Evolutionary conservation across 2,113 vertebrate species (phyloP).

Genomic region (Galeopterus variegatus): DNA sequence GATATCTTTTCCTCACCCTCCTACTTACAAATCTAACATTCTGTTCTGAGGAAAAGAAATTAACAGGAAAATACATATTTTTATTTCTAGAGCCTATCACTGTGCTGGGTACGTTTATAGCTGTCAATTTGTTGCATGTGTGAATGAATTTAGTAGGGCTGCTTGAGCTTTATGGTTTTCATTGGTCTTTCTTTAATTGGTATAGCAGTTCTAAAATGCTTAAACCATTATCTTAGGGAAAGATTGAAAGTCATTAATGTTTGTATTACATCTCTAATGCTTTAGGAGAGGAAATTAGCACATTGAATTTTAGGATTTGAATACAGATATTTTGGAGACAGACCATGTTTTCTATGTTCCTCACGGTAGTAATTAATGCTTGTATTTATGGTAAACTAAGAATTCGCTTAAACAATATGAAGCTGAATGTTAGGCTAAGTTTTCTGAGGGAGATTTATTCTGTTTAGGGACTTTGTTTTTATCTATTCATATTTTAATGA

Average conservation of each 20-base stretch:
- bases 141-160: neutral
- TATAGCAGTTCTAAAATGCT: neutral
- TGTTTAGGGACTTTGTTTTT: constrained; percentile 43
- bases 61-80: neutral
- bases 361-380: neutral
- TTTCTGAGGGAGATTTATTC: constrained; percentile 41
- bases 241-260: constrained; percentile 5
- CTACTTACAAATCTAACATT: constrained; percentile 25
- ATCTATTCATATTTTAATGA: neutral
- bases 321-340: constrained; percentile 43
- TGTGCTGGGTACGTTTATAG: neutral
- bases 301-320: constrained; percentile 55
- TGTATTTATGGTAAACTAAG: constrained; percentile 1
- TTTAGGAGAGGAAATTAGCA: neutral
- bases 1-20: neutral
- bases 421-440: constrained; percentile 51
- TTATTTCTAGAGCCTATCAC: neutral
- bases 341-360: constrained; percentile 44
- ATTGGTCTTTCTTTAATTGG: neutral
- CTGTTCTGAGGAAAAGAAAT: constrained; percentile 25
- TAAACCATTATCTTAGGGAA: constrained; percentile 40
- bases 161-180: neutral
- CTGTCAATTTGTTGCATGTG: neutral
- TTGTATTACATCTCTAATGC: constrained; percentile 25
- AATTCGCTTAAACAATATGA: neutral